A percentile compares a stretch with the other conserved stretches of the same genome.
These are phyloP conservation scores for Catocala sponsa DNA, from an alignment of 2,888 invertebrate genomes.

Conservation along the genomic window DNA sequence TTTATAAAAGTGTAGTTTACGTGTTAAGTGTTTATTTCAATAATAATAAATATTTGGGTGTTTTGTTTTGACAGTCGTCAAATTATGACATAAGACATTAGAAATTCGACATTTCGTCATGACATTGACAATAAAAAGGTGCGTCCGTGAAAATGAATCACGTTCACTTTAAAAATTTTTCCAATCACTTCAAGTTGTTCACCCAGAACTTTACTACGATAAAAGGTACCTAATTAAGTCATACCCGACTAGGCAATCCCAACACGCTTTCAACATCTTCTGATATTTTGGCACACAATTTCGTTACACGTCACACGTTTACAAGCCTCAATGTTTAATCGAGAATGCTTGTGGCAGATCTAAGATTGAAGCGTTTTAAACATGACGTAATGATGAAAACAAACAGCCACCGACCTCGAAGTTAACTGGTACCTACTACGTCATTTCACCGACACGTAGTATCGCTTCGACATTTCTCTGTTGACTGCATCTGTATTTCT, in stretches of 20 bases:
- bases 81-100: slow-evolving; percentile 9
- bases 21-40: background rate
- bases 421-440: slow-evolving; percentile 59
- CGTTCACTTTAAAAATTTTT: slow-evolving; percentile 19
- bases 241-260: slow-evolving; percentile 80
- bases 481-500: slow-evolving; percentile 49
- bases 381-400: slow-evolving; percentile 83
- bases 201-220: too few species aligned
- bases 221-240: slow-evolving; percentile 56
- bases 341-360: slow-evolving; percentile 57
- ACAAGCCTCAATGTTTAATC: slow-evolving; percentile 51
- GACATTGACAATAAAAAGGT: slow-evolving; percentile 46
- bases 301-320: slow-evolving; percentile 53
- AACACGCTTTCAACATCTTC: slow-evolving; percentile 82
- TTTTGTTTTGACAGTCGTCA: slow-evolving; percentile 7
- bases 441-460: slow-evolving; percentile 58
- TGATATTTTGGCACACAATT: slow-evolving; percentile 52
- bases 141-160: slow-evolving; percentile 40
- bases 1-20: background rate
- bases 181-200: too few species aligned
- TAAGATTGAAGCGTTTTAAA: slow-evolving; percentile 59
- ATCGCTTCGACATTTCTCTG: slow-evolving; percentile 62
- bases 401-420: slow-evolving; percentile 76
- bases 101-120: slow-evolving; percentile 15
- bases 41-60: background rate